Base-by-base conservation (phyloP, 2,113 vertebrate genomes). In the Daubentonia madagascariensis region DNA sequence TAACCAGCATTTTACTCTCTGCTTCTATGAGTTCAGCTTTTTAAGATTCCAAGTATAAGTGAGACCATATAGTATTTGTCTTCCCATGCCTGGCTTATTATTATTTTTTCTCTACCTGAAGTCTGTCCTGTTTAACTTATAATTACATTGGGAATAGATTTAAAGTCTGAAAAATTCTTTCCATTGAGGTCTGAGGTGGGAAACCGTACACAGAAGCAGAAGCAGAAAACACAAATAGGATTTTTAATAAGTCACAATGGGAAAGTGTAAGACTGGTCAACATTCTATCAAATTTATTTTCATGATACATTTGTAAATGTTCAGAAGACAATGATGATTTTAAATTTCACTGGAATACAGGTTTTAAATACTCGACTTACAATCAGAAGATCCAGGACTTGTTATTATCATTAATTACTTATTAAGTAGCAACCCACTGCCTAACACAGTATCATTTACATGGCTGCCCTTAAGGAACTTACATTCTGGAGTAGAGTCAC, bases 211-310 rank as follows among this genome's bases (percentile, higher is more conserved):
- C 1, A 78, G 65, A 59, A 35, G 28, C 8, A 63, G 65, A 78
- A 61, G 40, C 91, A 84, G 65, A 72, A 75, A 76, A 76, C 43
- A 75, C 16, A 48, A 48, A 76, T 32, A 76, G 45, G 25, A 17
- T 32, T 95, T 91, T 84, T 88, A 97, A 59, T 67, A 97, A 95
- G 85, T 80, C 94, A 97, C 70, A 22, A 8, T 22, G 65, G 87
- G 75, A 79, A 95, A 90, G 79, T 81, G 45, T 22, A 48, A 79
- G 78, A 70, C 61, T 13, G 23, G 80, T 48, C 90, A 94, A 93
- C 57, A 65, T 85, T 68, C 76, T 28, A 94, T 52, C 75, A 68
- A 70, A 87, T 54, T 81, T 81, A 30, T 84, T 76, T 94, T 85
- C 75, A 96, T 40, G 57, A 70, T 67, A 86, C 22, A 40, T 79